A percentile compares a stretch with the other conserved stretches of the same genome.
Conservation (phyloP, 64 coral and sea anemone genomes). For the Anthopleura sola region DNA sequence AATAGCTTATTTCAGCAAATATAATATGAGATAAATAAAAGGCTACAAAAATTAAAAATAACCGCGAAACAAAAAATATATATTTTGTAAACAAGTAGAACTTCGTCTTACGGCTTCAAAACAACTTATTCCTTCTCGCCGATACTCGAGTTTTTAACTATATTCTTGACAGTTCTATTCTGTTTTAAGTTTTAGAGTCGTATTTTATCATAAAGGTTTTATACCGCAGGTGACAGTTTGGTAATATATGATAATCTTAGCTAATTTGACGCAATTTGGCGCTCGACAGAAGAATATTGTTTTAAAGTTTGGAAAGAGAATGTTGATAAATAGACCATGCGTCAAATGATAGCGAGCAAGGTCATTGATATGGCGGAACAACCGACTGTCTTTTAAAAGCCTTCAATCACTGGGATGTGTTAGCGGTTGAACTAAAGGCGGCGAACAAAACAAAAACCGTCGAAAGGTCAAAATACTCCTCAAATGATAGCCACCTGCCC, state of each 20-base stretch:
- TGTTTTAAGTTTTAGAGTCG: not conserved
- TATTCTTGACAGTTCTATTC: not conserved
- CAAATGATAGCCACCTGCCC: too few relatives aligned
- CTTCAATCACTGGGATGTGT: not conserved
- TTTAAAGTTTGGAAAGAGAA: not conserved
- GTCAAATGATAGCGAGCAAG: not conserved
- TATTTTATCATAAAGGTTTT: not conserved
- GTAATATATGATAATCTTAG: constrained; percentile 1
- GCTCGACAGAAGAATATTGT: not conserved
- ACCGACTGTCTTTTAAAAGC: not conserved
- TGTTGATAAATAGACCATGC: not conserved
- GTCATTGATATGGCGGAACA: not conserved
- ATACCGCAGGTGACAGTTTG: not conserved
- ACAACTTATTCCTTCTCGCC: not conserved
- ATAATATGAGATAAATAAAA: constrained; percentile 1
- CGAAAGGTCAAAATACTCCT: too few relatives aligned
- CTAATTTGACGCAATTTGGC: not conserved
- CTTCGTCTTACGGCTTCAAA: not conserved
- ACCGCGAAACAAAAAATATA: not conserved
- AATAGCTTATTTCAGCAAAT: not conserved
- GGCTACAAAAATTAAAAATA: not conserved
- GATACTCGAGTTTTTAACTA: not conserved
- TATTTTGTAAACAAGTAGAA: not conserved
- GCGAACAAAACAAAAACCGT: not conserved
- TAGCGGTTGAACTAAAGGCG: not conserved